Evolutionary conservation across 2,888 invertebrate species (phyloP), one percentile per base, ranked within the genome.

Genomic region (Plagiodera versicolora): DNA sequence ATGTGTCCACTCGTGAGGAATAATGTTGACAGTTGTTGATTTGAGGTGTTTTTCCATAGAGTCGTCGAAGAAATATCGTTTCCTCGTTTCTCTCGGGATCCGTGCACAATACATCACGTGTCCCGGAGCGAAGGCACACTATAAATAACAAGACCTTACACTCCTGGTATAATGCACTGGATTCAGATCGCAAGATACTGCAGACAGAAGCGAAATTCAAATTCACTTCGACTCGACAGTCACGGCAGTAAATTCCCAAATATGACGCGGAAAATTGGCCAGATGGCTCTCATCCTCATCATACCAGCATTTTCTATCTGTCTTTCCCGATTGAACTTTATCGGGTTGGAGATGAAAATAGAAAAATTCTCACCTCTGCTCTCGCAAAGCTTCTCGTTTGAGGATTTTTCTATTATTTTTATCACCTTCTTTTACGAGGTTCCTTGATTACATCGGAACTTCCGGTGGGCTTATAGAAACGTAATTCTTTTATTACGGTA

Each of bases 181-280:
- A 61, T 61, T 49, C 52, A n/a, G 17, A 46, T 46, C 32, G 57
- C 53, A 54, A 48, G 54, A 32, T 49, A 50, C 46, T 46, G 61
- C 49, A 54, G 57, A 46, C 50, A 50, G 54, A 46, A 51, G 54
- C 50, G 48, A 57, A 60, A 57, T 54, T 57, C 54, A 54, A 61
- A 54, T 58, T 58, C 58, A 54, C 49, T 61, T 54, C 50, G 46
- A 57, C 44, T 52, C 44, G 51, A 35, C 28, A 56, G 51, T 44
- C 49, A 30, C 57, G 44, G 63, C 58, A 61, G 58, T 63, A 63
- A 66, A 66, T 63, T 65, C 53, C 11, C 61, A 56, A 59, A 61
- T 61, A 60, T 63, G 61, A 61, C 55, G 58, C 39, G 50, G 49
- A 64, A 63, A 66, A 63, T 60, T 71, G 56, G 61, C 60, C 47